Evolutionary conservation across 2,888 invertebrate genomes (phyloP), one percentile per base, ranked within the genome.

Genomic region (Gari tellinella): DNA sequence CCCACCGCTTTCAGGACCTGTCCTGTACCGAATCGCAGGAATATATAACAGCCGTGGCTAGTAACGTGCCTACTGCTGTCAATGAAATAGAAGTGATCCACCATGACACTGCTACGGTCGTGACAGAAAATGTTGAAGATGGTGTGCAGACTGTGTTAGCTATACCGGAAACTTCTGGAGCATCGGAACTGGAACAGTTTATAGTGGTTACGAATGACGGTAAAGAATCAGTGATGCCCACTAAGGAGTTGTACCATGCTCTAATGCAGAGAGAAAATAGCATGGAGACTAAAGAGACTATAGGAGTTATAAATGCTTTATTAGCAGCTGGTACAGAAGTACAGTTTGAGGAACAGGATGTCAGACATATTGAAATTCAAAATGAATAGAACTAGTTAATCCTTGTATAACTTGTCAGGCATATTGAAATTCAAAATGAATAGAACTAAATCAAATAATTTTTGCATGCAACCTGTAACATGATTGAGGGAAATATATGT

Each of bases 311-410:
- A 19, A 58, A 62, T 23, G 65, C 68, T 0, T 53, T 77, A 8
- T 45, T 77, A 14, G 65, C 72, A 37, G 77, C 75, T 19, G 75
- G 72, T 0, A 58, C 72, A 41, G 51, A 67, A 41, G 63, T 69
- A 26, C 68, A 74, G 17, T 68, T 74, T 37, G 43, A 63, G 17
- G 74, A 69, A 60, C 72, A 65, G 14, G 60, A 74, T 26, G 64
- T 51, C n/a, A 52, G 56, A 25, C 12, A 53, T n/a, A 65, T 69
- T 7, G 74, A 74, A 37, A 74, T 74, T 56, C 74, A 74, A 40
- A 74, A 74, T 56, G 49, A 63, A 12, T 74, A 52, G 46, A n/a
- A 43, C 17, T 19, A 5, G 43, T 43, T 31, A n/a, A n/a, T n/a
- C n/a, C n/a, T n/a, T n/a, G n/a, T n/a, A n/a, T n/a, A n/a, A n/a